Evolutionary conservation across 1,140 invertebrate species (phyloP).

Genomic region (Watersipora subatra): DNA sequence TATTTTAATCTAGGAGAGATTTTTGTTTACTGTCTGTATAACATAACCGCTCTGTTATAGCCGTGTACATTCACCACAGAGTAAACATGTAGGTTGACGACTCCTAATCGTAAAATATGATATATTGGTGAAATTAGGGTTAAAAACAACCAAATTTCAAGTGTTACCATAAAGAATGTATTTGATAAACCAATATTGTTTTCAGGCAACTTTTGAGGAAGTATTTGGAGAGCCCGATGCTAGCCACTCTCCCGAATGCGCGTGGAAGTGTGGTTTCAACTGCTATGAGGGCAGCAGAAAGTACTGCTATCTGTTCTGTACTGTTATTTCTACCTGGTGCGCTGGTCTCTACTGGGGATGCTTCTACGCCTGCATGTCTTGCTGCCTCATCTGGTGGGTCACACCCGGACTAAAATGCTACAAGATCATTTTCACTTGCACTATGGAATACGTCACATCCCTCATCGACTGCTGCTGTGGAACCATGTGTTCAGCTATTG

Average conservation of each 20-base stretch:
- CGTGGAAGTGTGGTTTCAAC: constrained; percentile 54
- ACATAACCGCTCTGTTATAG: too few species aligned
- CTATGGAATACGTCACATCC: constrained; percentile 1
- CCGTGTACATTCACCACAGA: too few species aligned
- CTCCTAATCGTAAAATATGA: too few species aligned
- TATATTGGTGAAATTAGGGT: too few species aligned
- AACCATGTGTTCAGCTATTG: constrained; percentile 8
- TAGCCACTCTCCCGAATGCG: constrained; percentile 54
- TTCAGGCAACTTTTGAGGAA: constrained; percentile 57
- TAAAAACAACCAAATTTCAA: too few species aligned
- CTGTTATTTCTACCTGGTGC: constrained; percentile 51
- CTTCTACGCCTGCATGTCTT: constrained; percentile 56
- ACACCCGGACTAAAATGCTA: constrained; percentile 25
- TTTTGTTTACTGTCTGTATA: too few species aligned
- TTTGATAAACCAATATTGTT: too few species aligned
- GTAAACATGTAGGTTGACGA: too few species aligned
- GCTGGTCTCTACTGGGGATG: constrained; percentile 52
- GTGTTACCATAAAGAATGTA: too few species aligned
- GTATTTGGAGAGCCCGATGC: constrained; percentile 60
- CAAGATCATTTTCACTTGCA: constrained; percentile 45
- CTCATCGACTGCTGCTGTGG: constrained; percentile 2
- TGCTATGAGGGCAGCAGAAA: constrained; percentile 53
- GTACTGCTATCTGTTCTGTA: constrained; percentile 54
- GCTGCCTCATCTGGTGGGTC: constrained; percentile 41
- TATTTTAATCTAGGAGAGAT: too few species aligned